Conservation (phyloP, 1,140 invertebrate genomes). For the Sitophilus oryzae region DNA sequence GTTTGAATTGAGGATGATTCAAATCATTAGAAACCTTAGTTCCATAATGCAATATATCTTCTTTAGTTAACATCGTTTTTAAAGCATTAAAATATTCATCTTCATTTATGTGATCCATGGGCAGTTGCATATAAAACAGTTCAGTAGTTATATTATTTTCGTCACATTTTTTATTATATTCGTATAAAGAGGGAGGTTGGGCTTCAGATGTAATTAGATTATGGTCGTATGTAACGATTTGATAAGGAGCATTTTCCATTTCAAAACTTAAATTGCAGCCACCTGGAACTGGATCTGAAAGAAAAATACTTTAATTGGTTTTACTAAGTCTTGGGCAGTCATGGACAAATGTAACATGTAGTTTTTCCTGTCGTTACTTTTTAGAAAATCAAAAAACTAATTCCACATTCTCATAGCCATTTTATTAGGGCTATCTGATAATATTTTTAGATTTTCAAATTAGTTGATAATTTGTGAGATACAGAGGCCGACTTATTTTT, state of each 20-base stretch:
- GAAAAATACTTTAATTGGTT: not conserved
- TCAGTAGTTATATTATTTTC: slow-evolving; percentile 45
- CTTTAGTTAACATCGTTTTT: slow-evolving; percentile 55
- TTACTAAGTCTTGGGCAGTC: not conserved
- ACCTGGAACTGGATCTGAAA: slow-evolving; percentile 67
- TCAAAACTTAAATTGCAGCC: slow-evolving; percentile 69
- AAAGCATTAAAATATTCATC: slow-evolving; percentile 59
- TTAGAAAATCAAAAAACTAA: no score
- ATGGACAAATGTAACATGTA: not conserved
- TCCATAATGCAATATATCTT: slow-evolving; percentile 52
- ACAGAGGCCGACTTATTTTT: no score
- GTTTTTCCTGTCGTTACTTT: no score
- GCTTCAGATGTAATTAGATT: slow-evolving; percentile 54
- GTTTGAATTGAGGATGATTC: slow-evolving; percentile 18
- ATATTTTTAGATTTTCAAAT: no score
- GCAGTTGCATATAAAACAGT: slow-evolving; percentile 60
- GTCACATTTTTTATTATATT: slow-evolving; percentile 39
- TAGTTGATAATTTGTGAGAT: no score
- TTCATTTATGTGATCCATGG: slow-evolving; percentile 50
- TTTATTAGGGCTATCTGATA: no score
- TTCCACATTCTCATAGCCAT: no score
- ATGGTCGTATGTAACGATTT: slow-evolving; percentile 48
- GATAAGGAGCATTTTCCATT: slow-evolving; percentile 59
- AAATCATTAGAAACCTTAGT: slow-evolving; percentile 45
- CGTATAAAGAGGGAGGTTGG: slow-evolving; percentile 49